Percentiles rank a stretch among this genome's conserved stretches.
Evolutionary conservation across 2,797 vertebrate genomes (phyloP).

Genomic region (Adelosebastes latens): DNA sequence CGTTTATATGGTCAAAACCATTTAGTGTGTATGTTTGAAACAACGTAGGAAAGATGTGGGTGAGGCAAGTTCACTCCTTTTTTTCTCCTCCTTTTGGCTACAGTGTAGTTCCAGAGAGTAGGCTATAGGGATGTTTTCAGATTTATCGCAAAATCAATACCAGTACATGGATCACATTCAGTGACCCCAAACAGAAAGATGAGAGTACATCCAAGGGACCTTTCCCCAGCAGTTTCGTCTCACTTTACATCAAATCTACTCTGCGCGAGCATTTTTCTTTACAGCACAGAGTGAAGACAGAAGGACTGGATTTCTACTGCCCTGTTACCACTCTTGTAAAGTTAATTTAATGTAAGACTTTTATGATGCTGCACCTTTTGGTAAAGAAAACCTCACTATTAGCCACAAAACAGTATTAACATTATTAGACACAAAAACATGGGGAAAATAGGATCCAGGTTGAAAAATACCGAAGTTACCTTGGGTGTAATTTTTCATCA

Average conservation of each 20-base stretch:
- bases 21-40: constrained; percentile 25
- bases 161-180: constrained; percentile 30
- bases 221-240: constrained; percentile 3
- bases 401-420: too few species aligned
- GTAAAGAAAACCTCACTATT: not conserved
- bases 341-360: not conserved
- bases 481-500: constrained; percentile 7
- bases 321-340: not conserved
- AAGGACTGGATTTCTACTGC: not conserved
- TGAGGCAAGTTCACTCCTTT: not conserved
- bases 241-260: constrained; percentile 25
- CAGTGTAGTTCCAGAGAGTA: not conserved
- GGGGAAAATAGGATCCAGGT: not conserved
- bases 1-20: constrained; percentile 39
- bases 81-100: not conserved
- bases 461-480: not conserved
- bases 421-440: not conserved
- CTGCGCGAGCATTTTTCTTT: constrained; percentile 17
- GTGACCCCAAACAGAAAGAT: constrained; percentile 38
- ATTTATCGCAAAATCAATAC: constrained; percentile 49
- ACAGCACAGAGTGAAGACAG: constrained; percentile 4
- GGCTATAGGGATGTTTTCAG: constrained; percentile 18
- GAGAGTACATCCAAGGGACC: constrained; percentile 6
- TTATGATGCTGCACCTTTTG: not conserved
- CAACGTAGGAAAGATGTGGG: not conserved